Evolutionary conservation across 2,888 invertebrate species (phyloP).

Genomic region (Eilema caniola): DNA sequence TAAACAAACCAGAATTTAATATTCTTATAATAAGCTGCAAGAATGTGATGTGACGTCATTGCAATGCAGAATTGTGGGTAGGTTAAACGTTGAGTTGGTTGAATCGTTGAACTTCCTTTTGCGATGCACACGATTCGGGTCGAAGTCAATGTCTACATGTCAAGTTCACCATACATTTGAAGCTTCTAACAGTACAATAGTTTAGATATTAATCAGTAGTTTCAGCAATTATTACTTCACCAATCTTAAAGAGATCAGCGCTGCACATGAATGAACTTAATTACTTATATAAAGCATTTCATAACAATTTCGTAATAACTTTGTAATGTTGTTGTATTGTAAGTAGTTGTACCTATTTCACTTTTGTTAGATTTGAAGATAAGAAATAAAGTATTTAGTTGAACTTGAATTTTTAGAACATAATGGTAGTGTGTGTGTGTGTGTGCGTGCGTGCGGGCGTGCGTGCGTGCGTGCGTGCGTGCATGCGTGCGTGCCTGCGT

Average conservation of each 20-base stretch:
- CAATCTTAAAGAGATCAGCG: slow-evolving; percentile 24
- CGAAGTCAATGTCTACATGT: slow-evolving; percentile 5
- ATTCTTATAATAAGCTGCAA: not conserved
- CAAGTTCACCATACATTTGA: not conserved
- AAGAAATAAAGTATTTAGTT: not conserved
- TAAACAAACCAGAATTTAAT: not conserved
- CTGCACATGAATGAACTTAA: slow-evolving; percentile 36
- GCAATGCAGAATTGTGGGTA: not conserved
- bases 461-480: too few species aligned
- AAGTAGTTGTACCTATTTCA: not conserved
- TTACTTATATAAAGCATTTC: not conserved
- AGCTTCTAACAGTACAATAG: not conserved
- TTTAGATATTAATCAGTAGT: not conserved
- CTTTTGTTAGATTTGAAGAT: not conserved
- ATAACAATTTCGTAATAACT: not conserved
- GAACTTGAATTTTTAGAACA: not conserved
- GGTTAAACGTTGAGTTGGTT: not conserved
- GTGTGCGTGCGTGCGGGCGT: too few species aligned
- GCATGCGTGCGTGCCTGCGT: too few species aligned
- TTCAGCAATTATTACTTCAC: slow-evolving; percentile 1
- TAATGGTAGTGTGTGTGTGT: too few species aligned
- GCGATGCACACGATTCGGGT: not conserved
- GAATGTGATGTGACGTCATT: not conserved
- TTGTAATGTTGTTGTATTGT: not conserved
- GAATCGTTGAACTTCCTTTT: slow-evolving; percentile 3